phyloP scores from a whole-genome alignment of 2,797 vertebrate species.

The Poeciliopsis presidionis region DNA sequence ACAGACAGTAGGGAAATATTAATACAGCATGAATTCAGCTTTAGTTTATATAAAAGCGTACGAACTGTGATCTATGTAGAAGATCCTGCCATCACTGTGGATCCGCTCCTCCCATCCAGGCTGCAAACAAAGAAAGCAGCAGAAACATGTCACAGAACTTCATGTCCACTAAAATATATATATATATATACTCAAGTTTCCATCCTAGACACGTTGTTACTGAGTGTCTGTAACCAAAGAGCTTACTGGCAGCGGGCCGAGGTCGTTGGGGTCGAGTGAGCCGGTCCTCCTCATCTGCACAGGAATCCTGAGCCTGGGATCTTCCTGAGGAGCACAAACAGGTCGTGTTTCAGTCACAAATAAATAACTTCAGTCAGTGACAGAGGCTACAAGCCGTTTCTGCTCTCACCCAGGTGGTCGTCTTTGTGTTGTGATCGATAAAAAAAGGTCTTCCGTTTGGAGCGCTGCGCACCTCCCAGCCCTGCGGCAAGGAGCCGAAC shows the following conservation, averaged over 20 bases:
- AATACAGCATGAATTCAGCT: not conserved
- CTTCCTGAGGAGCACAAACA: slow-evolving; percentile 84
- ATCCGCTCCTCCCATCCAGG: slow-evolving; percentile 96
- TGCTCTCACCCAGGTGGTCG: slow-evolving; percentile 90
- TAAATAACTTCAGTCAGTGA: not conserved
- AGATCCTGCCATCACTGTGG: slow-evolving; percentile 92
- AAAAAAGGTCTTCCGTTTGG: slow-evolving; percentile 93
- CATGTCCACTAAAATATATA: not conserved
- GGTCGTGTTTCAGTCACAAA: slow-evolving; percentile 15
- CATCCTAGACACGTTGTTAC: not conserved
- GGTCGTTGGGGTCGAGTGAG: slow-evolving; percentile 87
- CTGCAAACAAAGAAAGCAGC: slow-evolving; percentile 64
- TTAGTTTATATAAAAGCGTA: slow-evolving; percentile 29
- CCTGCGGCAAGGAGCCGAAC: slow-evolving; percentile 84
- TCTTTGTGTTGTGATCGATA: slow-evolving; percentile 94
- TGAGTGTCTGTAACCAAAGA: slow-evolving; percentile 7
- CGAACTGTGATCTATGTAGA: slow-evolving; percentile 98
- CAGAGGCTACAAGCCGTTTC: too few species aligned
- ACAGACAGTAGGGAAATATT: slow-evolving; percentile 1
- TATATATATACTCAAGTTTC: not conserved
- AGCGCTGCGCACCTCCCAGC: slow-evolving; percentile 93
- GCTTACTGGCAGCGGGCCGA: slow-evolving; percentile 91
- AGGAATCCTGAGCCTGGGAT: slow-evolving; percentile 90
- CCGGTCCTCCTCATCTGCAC: slow-evolving; percentile 83
- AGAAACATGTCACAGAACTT: not conserved